Evolutionary conservation across 2,113 vertebrate genomes (phyloP), one percentile per base, ranked within the genome.

Genomic region (Epinephelus cyanopodus): DNA sequence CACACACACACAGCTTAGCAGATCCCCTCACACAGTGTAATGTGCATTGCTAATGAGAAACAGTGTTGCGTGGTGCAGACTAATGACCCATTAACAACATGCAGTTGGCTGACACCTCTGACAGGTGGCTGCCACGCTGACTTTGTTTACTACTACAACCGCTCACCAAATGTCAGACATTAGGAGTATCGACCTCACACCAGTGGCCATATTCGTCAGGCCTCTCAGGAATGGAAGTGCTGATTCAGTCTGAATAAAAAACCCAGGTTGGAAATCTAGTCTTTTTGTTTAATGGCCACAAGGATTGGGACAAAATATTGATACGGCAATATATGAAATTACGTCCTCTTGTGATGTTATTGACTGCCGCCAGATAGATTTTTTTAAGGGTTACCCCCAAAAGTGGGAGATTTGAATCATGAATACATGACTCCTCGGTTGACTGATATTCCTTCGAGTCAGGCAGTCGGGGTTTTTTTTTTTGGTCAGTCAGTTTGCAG

Each of bases 91-190:
- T 86, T 84, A 81, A 88, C 75, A 74, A 83, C 82, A 82, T 77
- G 84, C 66, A 82, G 65, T 80, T 82, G 83, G 79, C 84, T 66
- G 70, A 81, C 86, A 80, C 79, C 74, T 62, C 77, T 79, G 78
- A 89, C 87, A 90, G 87, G 82, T 87, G 85, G 87, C 85, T 76
- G 85, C 79, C 83, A 87, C 39, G 42, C 87, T 81, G 83, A 82
- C 89, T 84, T 80, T 87, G 78, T 89, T 90, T 86, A 87, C 86
- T 72, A 84, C 71, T 62, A 86, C 79, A 64, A 63, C 62, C 25
- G 50, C 70, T 86, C 66, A 71, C 66, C 81, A 81, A 86, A 90
- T 78, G 81, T 86, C 83, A 90, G 63, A 89, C 64, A 42, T 81
- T 63, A 71, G 52, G 42, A 81, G 25, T 21, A 71, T 81, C 67